These are phyloP conservation scores for Phlogophora meticulosa DNA, from an alignment of 2,888 invertebrate species.

Conservation along the genomic window DNA sequence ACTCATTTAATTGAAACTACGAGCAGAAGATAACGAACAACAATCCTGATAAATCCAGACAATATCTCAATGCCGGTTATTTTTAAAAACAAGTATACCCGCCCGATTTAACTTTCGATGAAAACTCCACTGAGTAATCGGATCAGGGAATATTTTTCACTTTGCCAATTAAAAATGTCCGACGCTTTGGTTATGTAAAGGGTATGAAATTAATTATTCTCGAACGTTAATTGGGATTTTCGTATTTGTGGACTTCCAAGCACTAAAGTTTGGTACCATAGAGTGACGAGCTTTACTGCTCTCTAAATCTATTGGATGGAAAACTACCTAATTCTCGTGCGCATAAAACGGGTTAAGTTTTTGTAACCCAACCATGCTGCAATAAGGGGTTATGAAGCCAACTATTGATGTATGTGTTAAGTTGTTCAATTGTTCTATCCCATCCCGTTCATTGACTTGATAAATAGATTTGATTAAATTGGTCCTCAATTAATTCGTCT, in stretches of 20 bases:
- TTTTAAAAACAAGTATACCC: slow-evolving; percentile 68
- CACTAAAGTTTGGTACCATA: slow-evolving; percentile 52
- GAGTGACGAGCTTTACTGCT: slow-evolving; percentile 15
- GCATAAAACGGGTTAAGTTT: background rate
- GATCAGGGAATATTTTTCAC: slow-evolving; percentile 86
- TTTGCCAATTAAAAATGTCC: slow-evolving; percentile 87
- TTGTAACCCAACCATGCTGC: background rate
- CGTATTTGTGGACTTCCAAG: slow-evolving; percentile 64
- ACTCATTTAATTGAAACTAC: slow-evolving; percentile 4
- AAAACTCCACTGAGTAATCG: slow-evolving; percentile 81
- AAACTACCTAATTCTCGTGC: background rate
- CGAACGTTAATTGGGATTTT: slow-evolving; percentile 59
- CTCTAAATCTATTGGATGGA: slow-evolving; percentile 1
- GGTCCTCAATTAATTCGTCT: slow-evolving; percentile 22
- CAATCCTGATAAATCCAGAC: slow-evolving; percentile 64
- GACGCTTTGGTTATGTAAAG: slow-evolving; percentile 78
- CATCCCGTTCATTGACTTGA: slow-evolving; percentile 20
- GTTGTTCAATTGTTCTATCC: slow-evolving; percentile 2
- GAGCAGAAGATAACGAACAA: slow-evolving; percentile 21
- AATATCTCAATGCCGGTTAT: slow-evolving; percentile 67
- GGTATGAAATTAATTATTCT: slow-evolving; percentile 82
- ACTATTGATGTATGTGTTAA: background rate
- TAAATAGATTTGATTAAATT: slow-evolving; percentile 9
- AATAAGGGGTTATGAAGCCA: slow-evolving; percentile 2
- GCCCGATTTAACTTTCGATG: slow-evolving; percentile 77